A percentile compares a stretch with the other conserved stretches of the same genome.
Conservation (phyloP, 1,140 invertebrate genomes). For the Paraescarpia echinospica region DNA sequence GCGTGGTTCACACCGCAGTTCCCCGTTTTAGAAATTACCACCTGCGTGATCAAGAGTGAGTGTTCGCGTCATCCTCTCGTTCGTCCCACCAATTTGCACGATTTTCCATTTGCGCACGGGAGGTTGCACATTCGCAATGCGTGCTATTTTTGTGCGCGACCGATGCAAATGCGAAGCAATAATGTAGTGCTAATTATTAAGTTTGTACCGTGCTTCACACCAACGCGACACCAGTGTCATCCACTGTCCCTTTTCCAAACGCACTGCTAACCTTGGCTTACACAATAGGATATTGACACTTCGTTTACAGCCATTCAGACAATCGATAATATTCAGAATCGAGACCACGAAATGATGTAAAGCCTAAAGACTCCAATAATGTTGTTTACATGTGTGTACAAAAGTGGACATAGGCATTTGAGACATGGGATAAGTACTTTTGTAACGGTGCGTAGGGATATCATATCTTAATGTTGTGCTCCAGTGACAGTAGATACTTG, state of each 20-base stretch:
- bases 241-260: not conserved
- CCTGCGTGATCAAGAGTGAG: not conserved
- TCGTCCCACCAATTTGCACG: not conserved
- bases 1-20: not conserved
- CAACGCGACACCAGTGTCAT: not conserved
- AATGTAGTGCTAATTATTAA: not conserved
- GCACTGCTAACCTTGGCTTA: not conserved
- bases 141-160: not conserved
- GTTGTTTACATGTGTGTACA: too few species aligned
- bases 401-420: too few species aligned
- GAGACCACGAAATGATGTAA: too few species aligned
- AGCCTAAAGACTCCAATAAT: too few species aligned
- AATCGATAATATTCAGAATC: too few species aligned
- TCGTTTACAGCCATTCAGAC: too few species aligned
- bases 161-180: not conserved
- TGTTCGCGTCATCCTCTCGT: not conserved
- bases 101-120: not conserved
- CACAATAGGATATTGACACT: too few species aligned
- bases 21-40: not conserved
- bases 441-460: too few species aligned
- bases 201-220: not conserved
- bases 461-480: too few species aligned
- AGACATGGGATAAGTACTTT: too few species aligned
- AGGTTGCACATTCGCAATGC: not conserved
- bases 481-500: too few species aligned